Evolutionary conservation across 2,888 invertebrate species (phyloP), one percentile per base, ranked within the genome.

Genomic region (Syritta pipiens): DNA sequence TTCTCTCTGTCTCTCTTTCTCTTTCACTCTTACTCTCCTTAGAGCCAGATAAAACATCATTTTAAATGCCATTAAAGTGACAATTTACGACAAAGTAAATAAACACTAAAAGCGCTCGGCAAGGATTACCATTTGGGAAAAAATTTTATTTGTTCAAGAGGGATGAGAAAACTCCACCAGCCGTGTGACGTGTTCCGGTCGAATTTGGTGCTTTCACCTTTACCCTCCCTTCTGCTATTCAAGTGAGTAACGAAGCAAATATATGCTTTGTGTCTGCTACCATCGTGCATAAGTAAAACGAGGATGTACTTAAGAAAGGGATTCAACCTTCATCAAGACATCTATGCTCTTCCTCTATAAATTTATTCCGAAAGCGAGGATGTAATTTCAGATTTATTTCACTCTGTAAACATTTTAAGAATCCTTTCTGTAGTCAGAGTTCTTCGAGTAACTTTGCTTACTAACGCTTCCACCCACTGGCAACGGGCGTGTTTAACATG

Each of bases 341-440:
- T 2, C 37, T 17, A 5, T 1, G 32, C 10, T 4, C 46, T 12
- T n/a, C 12, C 55, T 14, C 19, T 4, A 55, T 60, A 60, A 51
- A 51, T 69, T 51, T 62, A 60, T 62, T 49, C 49, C 42, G 20
- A 62, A 40, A 57, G 14, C 35, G 14, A 42, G 14, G 48, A 76
- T 76, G 49, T 62, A 37, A 62, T 49, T 49, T 69, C 42, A 49
- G 68, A 75, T 75, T 75, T 62, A 62, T 75, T 75, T 48, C 48
- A 10, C 40, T 60, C 14, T 40, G 26, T 24, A 49, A 75, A 68
- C 30, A 75, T 75, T 48, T 48, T 28, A 9, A 68, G 48, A 40
- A 48, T 22, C 57, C 57, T 1, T 55, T 55, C 35, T 12, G 46
- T 32, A 44, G 42, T 53, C 26, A 57, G 19, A 37, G 46, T 42